Percentiles rank a stretch among this genome's conserved stretches.
Evolutionary conservation across 2,113 vertebrate genomes (phyloP).

Genomic region (Myrmecophaga tridactyla): DNA sequence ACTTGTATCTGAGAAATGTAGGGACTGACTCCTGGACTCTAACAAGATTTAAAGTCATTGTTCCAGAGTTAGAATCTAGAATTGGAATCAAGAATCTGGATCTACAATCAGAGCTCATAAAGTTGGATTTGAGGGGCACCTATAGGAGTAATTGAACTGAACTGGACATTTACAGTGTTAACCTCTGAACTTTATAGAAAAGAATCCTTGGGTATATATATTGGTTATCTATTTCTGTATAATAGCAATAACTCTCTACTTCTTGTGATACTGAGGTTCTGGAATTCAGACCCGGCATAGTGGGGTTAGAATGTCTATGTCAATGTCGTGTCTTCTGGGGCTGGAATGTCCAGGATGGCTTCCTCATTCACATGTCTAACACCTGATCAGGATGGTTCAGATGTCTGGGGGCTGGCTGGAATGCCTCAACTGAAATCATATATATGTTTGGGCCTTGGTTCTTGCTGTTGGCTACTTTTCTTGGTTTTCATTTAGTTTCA

Average conservation of each 20-base stretch:
- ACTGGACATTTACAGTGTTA: neutral
- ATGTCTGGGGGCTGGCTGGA: neutral
- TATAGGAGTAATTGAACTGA: neutral
- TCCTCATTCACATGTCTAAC: neutral
- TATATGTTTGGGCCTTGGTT: neutral
- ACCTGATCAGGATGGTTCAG: neutral
- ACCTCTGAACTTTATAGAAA: neutral
- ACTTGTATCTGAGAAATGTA: slow-evolving; percentile 70
- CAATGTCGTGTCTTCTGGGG: neutral
- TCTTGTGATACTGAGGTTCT: neutral
- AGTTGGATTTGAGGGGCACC: neutral
- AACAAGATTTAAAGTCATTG: slow-evolving; percentile 63
- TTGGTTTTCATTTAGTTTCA: neutral
- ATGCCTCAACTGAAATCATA: neutral
- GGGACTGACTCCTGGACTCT: slow-evolving; percentile 39
- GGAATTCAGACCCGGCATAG: neutral
- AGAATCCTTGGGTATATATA: neutral
- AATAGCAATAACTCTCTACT: neutral
- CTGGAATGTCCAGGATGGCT: neutral
- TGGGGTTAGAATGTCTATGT: neutral
- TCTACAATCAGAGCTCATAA: neutral
- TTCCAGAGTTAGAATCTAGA: slow-evolving; percentile 56
- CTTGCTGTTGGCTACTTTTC: neutral
- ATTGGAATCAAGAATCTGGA: no score
- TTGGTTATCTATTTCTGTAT: neutral